Percentiles rank a stretch among this genome's conserved stretches.
These are phyloP conservation scores for Drosophila ambigua DNA, from an alignment of 1,140 invertebrate species.

Conservation along the genomic window DNA sequence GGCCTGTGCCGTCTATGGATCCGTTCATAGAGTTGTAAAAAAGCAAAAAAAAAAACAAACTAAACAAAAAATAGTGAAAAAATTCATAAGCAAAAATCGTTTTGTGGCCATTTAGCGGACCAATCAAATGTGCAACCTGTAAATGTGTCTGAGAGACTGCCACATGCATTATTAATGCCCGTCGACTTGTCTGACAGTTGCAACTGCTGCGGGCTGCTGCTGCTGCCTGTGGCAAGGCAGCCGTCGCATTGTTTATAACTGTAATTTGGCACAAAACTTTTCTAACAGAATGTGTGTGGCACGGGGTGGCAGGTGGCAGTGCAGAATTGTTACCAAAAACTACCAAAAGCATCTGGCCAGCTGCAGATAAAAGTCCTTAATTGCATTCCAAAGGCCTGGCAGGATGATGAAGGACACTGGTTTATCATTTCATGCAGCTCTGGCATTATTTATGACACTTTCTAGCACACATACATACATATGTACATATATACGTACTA, in stretches of 20 bases:
- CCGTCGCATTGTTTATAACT: constrained; percentile 57
- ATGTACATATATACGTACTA: neutral
- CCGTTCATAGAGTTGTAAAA: constrained; percentile 29
- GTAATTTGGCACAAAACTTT: constrained; percentile 49
- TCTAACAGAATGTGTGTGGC: constrained; percentile 20
- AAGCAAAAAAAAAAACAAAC: neutral
- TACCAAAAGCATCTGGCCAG: constrained; percentile 21
- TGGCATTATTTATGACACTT: constrained; percentile 12
- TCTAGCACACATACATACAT: neutral
- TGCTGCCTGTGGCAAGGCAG: constrained; percentile 21
- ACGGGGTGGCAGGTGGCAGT: neutral
- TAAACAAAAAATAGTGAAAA: constrained; percentile 22
- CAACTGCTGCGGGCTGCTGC: constrained; percentile 32
- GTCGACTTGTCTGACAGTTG: constrained; percentile 31
- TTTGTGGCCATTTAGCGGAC: constrained; percentile 46
- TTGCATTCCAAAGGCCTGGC: constrained; percentile 24
- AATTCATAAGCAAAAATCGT: constrained; percentile 57
- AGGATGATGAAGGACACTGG: neutral
- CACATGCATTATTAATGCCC: constrained; percentile 59
- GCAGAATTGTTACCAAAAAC: neutral
- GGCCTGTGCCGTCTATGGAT: neutral
- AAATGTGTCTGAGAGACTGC: constrained; percentile 10
- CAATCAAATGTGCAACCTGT: constrained; percentile 46
- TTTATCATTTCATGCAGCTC: constrained; percentile 22
- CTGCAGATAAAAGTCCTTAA: constrained; percentile 45